Evolutionary conservation across 2,888 invertebrate species (phyloP).

Genomic region (Ganaspis brasiliensis): DNA sequence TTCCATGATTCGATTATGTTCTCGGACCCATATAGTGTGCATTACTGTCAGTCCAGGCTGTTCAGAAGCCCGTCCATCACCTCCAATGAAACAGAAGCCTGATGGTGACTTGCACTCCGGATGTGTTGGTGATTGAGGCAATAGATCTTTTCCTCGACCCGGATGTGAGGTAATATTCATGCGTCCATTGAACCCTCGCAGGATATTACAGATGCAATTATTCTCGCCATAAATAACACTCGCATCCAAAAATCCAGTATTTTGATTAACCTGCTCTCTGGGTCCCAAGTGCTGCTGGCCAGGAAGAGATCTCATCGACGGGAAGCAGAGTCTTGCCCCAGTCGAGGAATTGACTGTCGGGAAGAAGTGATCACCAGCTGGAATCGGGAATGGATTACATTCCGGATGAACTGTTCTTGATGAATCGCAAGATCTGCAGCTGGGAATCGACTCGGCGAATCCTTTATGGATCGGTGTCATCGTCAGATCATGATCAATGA

Average conservation of each 20-base stretch:
- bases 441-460: slow-evolving; percentile 94
- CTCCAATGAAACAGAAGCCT: slow-evolving; percentile 91
- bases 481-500: slow-evolving; percentile 96
- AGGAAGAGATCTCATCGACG: slow-evolving; percentile 96
- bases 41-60: slow-evolving; percentile 94
- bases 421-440: slow-evolving; percentile 94
- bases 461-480: slow-evolving; percentile 96
- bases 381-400: slow-evolving; percentile 95
- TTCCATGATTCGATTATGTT: slow-evolving; percentile 93
- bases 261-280: slow-evolving; percentile 96
- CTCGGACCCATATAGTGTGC: slow-evolving; percentile 93
- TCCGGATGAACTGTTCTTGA: slow-evolving; percentile 94
- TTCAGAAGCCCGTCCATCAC: slow-evolving; percentile 95
- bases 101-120: slow-evolving; percentile 94
- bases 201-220: slow-evolving; percentile 88
- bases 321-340: slow-evolving; percentile 93
- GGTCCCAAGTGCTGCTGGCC: slow-evolving; percentile 94
- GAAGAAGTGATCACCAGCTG: slow-evolving; percentile 93
- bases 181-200: slow-evolving; percentile 91
- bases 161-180: slow-evolving; percentile 91
- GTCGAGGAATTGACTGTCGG: slow-evolving; percentile 92
- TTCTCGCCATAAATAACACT: slow-evolving; percentile 96
- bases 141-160: slow-evolving; percentile 87
- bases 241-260: slow-evolving; percentile 93
- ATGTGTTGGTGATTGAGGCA: slow-evolving; percentile 89